Evolutionary conservation across 2,888 invertebrate genomes (phyloP).

Genomic region (Sialis fuliginosa): DNA sequence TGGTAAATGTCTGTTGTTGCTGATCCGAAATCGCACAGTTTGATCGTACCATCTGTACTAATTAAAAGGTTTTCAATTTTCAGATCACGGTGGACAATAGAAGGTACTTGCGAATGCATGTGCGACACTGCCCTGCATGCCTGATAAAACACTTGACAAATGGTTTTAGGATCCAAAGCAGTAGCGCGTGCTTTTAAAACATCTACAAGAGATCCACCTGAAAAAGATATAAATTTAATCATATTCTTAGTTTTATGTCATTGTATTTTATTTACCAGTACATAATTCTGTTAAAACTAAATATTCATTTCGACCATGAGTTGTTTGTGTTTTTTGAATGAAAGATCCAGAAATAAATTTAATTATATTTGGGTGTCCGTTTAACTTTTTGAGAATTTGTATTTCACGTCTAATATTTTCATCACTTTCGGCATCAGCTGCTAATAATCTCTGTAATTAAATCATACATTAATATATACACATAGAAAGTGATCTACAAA

Average conservation of each 20-base stretch:
- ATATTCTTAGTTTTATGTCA: conserved; percentile 2
- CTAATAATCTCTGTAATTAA: conserved; percentile 47
- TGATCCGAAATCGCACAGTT: conserved; percentile 96
- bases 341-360: conserved; percentile 72
- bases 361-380: conserved; percentile 84
- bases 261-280: conserved; percentile 39
- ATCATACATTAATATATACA: conserved; percentile 1
- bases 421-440: conserved; percentile 66
- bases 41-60: conserved; percentile 67
- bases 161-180: conserved; percentile 46
- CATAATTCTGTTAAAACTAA: conserved; percentile 85
- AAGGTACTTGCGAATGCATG: conserved; percentile 78
- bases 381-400: conserved; percentile 67
- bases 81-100: conserved; percentile 90
- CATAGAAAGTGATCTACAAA: too few relatives aligned
- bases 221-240: conserved; percentile 9
- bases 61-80: conserved; percentile 92
- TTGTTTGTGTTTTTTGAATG: conserved; percentile 60
- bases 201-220: conserved; percentile 47
- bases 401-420: conserved; percentile 68
- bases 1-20: conserved; percentile 66
- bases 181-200: conserved; percentile 38
- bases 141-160: conserved; percentile 80
- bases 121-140: conserved; percentile 79
- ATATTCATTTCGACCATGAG: conserved; percentile 76